Evolutionary conservation across 2,888 invertebrate species (phyloP), one percentile per base, ranked within the genome.

Genomic region (Micropterix aruncella): DNA sequence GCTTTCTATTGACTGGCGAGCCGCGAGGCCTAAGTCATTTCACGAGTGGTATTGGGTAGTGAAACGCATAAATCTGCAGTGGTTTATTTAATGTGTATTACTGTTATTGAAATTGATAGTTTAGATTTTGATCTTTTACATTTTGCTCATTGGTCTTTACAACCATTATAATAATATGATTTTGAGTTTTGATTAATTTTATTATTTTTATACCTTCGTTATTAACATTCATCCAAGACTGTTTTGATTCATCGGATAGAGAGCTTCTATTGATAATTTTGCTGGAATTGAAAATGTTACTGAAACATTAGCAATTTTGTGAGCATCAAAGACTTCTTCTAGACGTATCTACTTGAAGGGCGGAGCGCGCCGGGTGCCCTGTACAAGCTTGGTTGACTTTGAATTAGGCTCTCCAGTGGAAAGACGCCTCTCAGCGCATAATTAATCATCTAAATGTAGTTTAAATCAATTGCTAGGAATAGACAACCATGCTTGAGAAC

Each of bases 1-100:
- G 49, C 49, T 51, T 50, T 51, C 49, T 49, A 47, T 27, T 27
- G 27, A 27, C 27, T 7, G 5, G 27, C 12, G 27, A 27, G 27
- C 27, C 27, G 27, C 5, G 27, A 27, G 27, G 27, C 27, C 27
- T 27, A 12, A 27, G 27, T 7, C 27, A 12, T 27, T 27, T 12
- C 12, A 7, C 5, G n/a, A n/a, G n/a, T 27, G 27, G 27, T 27
- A 7, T 27, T 27, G 27, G 27, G 27, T 27, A 27, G 27, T 27
- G 27, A 27, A 27, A 27, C 27, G 27, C 27, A 27, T 27, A 27
- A 27, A 27, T 27, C 27, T 27, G 27, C 27, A 27, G 27, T 27
- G 27, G 27, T 27, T 27, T 27, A 27, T 27, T 27, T 27, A 27
- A 27, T 27, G 27, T 27, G 27, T 27, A 27, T 27, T 27, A 12